Evolutionary conservation across 2,113 vertebrate species (phyloP), one percentile per base, ranked within the genome.

Genomic region (Meriones unguiculatus): DNA sequence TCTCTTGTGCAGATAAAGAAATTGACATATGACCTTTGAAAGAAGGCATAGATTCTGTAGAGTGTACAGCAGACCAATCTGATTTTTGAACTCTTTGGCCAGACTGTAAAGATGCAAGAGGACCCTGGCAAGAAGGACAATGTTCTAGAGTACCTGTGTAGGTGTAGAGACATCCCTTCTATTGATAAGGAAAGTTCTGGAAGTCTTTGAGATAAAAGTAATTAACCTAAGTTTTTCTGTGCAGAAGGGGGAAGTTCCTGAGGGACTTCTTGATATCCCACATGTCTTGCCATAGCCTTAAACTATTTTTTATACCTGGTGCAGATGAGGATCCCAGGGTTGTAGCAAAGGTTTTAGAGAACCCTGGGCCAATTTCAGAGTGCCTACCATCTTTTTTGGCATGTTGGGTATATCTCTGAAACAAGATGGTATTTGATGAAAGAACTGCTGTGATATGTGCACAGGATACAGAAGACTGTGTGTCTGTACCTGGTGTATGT

Each of bases 181-280:
- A 20, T 4, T 1, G 17, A 24, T 7, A 84, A 5, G 12, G 6
- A 84, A 64, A 1, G 12, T n/a, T n/a, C 1, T 32, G 9, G 22
- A n/a, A 22, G 7, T 18, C 32, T 24, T 24, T 81, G 78, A 57
- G 12, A 64, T 64, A 57, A 84, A 64, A 15, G 81, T 14, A 41
- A 8, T 24, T 2, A 4, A 64, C 5, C 41, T 3, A 64, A 4
- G 9, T 24, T 41, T 75, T 3, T 32, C 1, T 84, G 35, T 22
- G 57, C 2, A 84, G n/a, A 38, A 25, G 64, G 2, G 12, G n/a
- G 38, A 64, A 64, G 81, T 64, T 59, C 1, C n/a, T 28, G 12
- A 64, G 13, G 14, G 1, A 2, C 0, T 7, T 64, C n/a, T 28
- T 41, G 7, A 32, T 20, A 64, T 84, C 38, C 7, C n/a, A 41